Conservation (phyloP, 2,888 invertebrate genomes). For the Cheilosia impressa region DNA sequence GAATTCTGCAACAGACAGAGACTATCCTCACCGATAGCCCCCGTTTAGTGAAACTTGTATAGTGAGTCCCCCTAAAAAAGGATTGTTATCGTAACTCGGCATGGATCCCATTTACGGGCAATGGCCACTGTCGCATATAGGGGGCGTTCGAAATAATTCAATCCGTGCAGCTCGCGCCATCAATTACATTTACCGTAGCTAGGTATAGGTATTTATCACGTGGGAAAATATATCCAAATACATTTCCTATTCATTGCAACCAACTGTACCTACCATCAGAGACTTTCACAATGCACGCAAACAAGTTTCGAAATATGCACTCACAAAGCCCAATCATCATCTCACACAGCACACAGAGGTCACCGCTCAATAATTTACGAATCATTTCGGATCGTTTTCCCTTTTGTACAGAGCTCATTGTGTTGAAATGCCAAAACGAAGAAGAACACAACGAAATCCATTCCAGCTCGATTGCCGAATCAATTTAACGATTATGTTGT, state of each 20-base stretch:
- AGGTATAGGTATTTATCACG: no score
- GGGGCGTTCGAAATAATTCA: no score
- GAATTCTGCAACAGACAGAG: no score
- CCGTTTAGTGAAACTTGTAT: no score
- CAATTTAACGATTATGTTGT: slow-evolving; percentile 78
- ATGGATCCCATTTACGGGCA: no score
- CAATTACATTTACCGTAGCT: no score
- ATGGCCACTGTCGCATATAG: no score
- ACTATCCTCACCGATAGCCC: no score
- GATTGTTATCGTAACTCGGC: no score
- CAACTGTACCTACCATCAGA: neutral
- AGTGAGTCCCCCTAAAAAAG: no score
- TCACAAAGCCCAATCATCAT: slow-evolving; percentile 32
- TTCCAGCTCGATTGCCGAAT: slow-evolving; percentile 63
- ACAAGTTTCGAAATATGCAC: neutral
- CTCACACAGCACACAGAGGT: slow-evolving; percentile 1
- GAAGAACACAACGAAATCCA: slow-evolving; percentile 35
- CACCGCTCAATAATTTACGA: slow-evolving; percentile 40
- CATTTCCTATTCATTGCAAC: neutral
- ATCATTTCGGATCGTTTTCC: slow-evolving; percentile 38
- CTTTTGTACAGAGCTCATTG: neutral
- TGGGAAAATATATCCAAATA: neutral
- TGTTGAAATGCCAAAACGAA: slow-evolving; percentile 60
- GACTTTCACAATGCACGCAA: neutral
- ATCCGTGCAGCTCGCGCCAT: no score